A percentile compares a stretch with the other conserved stretches of the same genome.
Conservation (phyloP, 2,888 invertebrate genomes). For the Mantis religiosa region DNA sequence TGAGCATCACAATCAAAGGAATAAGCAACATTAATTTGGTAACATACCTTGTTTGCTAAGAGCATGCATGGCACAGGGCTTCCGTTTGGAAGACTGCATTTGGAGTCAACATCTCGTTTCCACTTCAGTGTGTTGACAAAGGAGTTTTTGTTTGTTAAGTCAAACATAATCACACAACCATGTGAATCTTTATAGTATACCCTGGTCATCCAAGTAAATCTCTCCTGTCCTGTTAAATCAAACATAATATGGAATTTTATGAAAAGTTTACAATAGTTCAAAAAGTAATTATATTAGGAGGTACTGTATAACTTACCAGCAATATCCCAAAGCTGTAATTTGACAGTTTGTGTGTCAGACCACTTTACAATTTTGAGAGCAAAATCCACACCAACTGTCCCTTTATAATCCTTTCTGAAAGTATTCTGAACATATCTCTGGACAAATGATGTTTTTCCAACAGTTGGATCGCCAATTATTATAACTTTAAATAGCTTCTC, state of each 20-base stretch:
- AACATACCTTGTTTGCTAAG: slow-evolving; percentile 52
- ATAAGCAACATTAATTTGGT: background rate
- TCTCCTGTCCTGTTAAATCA: slow-evolving; percentile 49
- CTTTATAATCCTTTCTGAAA: slow-evolving; percentile 50
- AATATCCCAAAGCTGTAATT: slow-evolving; percentile 57
- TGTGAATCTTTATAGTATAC: slow-evolving; percentile 58
- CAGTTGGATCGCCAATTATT: slow-evolving; percentile 48
- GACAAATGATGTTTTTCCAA: slow-evolving; percentile 55
- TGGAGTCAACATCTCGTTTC: slow-evolving; percentile 56
- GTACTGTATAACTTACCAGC: slow-evolving; percentile 44
- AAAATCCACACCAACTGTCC: slow-evolving; percentile 57
- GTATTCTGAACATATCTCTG: slow-evolving; percentile 52
- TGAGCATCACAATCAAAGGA: no score
- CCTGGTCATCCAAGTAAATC: slow-evolving; percentile 57
- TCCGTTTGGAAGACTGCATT: slow-evolving; percentile 52
- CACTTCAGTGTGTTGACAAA: slow-evolving; percentile 55
- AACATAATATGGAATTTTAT: background rate
- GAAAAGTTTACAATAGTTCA: background rate
- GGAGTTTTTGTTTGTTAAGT: slow-evolving; percentile 52
- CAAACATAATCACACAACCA: slow-evolving; percentile 52
- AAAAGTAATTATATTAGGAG: background rate
- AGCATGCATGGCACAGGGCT: slow-evolving; percentile 53
- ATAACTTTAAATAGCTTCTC: slow-evolving; percentile 48
- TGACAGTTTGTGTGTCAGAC: slow-evolving; percentile 50
- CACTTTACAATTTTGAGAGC: slow-evolving; percentile 54